Percentiles rank a stretch among this genome's conserved stretches.
Conservation (phyloP, 2,888 invertebrate genomes). For the Zygogramma bicolorata region DNA sequence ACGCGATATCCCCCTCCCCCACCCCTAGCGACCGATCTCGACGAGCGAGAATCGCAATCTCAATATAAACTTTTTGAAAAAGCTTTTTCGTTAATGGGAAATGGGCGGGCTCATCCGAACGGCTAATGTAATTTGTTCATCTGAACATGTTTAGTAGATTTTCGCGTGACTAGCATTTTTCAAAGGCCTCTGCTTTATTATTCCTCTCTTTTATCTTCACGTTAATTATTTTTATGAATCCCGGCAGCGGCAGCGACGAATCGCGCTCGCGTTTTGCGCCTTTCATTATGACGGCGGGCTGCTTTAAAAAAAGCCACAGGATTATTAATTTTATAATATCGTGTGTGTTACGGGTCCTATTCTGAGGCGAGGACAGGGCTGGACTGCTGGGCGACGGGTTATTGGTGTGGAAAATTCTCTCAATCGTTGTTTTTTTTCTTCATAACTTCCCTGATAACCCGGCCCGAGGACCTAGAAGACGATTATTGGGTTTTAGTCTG, state of each 20-base stretch:
- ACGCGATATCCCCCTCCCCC: background rate
- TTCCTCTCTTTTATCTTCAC: conserved; percentile 65
- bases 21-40: conserved; percentile 19
- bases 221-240: conserved; percentile 66
- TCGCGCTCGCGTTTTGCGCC: conserved; percentile 37
- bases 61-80: conserved; percentile 59
- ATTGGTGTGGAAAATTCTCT: too few relatives aligned
- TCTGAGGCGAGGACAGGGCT: background rate
- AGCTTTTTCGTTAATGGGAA: conserved; percentile 67
- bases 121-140: conserved; percentile 67
- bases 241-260: conserved; percentile 44
- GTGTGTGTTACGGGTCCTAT: background rate
- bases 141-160: conserved; percentile 66
- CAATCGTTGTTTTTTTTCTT: too few relatives aligned
- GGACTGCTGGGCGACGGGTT: background rate
- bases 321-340: conserved; percentile 32
- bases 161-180: conserved; percentile 65
- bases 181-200: conserved; percentile 63
- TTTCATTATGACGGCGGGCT: conserved; percentile 35
- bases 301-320: conserved; percentile 27
- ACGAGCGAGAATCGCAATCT: conserved; percentile 28
- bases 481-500: too few relatives aligned
- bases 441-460: too few relatives aligned
- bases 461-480: too few relatives aligned
- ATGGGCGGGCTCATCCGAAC: conserved; percentile 63